Conservation (phyloP, 2,888 invertebrate genomes). For the Epiblema foenella region DNA sequence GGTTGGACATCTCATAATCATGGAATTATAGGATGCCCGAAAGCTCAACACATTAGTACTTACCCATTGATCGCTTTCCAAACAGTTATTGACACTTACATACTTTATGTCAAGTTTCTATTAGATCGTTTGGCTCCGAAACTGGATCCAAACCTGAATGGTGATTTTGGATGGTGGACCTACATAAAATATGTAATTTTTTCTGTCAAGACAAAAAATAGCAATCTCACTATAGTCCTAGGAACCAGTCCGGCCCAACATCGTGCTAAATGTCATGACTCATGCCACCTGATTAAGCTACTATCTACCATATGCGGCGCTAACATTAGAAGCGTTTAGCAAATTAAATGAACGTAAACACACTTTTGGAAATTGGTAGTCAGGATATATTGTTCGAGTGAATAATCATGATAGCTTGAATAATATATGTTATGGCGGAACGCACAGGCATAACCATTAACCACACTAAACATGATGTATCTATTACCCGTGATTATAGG, state of each 20-base stretch:
- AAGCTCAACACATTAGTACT: not conserved
- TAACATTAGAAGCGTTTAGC: conserved; percentile 27
- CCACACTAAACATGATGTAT: too few species aligned
- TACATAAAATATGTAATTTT: not conserved
- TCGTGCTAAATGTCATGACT: conserved; percentile 32
- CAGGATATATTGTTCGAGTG: not conserved
- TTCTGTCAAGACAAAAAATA: not conserved
- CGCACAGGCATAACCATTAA: too few species aligned
- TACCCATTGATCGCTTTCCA: not conserved
- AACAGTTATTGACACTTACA: not conserved
- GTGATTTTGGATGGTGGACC: not conserved
- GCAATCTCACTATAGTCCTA: not conserved
- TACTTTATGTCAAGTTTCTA: too few species aligned
- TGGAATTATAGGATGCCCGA: not conserved
- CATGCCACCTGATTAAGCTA: conserved; percentile 37
- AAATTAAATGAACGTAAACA: conserved; percentile 19
- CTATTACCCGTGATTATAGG: too few species aligned
- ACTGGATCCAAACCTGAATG: not conserved
- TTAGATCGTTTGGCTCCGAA: not conserved
- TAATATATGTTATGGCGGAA: too few species aligned
- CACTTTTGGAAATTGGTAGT: not conserved
- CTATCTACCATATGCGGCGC: conserved; percentile 22
- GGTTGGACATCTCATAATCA: too few species aligned
- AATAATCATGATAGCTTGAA: too few species aligned
- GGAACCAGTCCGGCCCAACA: conserved; percentile 17